Evolutionary conservation across 2,113 vertebrate genomes (phyloP).

Genomic region (Trematomus loennbergii): DNA sequence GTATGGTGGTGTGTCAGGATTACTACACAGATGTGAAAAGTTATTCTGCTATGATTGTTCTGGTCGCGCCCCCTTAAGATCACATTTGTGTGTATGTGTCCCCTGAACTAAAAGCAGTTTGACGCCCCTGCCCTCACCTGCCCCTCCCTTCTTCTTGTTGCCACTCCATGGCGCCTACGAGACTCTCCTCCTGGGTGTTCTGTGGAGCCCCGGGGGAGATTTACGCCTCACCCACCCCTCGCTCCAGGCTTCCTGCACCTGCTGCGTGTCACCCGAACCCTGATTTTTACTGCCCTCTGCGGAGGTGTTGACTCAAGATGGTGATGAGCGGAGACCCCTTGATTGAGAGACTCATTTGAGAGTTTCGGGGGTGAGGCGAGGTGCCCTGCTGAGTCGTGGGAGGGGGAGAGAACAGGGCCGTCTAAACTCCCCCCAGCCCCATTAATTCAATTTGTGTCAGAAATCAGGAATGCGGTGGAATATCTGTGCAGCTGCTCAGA

Average conservation of each 20-base stretch:
- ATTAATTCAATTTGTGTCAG: conserved; percentile 87
- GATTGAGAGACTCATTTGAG: conserved; percentile 64
- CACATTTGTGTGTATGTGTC: too few relatives aligned
- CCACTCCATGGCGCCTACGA: conserved; percentile 58
- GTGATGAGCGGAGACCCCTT: conserved; percentile 42
- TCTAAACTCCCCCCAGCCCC: conserved; percentile 64
- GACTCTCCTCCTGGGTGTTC: conserved; percentile 82
- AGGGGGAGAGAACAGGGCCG: conserved; percentile 43
- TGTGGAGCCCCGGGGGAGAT: conserved; percentile 64
- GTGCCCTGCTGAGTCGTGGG: conserved; percentile 46
- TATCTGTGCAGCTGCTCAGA: conserved; percentile 84
- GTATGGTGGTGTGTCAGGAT: too few relatives aligned
- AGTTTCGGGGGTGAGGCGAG: conserved; percentile 26
- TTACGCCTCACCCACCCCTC: conserved; percentile 69
- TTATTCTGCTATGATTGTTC: too few relatives aligned
- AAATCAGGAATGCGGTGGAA: conserved; percentile 87
- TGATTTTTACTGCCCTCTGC: conserved; percentile 78
- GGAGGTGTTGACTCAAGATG: conserved; percentile 77
- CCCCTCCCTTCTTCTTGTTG: conserved; percentile 24
- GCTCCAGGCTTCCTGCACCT: conserved; percentile 80
- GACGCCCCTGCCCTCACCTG: conserved; percentile 37
- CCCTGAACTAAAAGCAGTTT: too few relatives aligned
- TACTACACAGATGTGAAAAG: too few relatives aligned
- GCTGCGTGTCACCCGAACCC: conserved; percentile 80
- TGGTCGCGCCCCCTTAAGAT: too few relatives aligned